Evolutionary conservation across 2,113 vertebrate genomes (phyloP).

Genomic region (Ochotona princeps): DNA sequence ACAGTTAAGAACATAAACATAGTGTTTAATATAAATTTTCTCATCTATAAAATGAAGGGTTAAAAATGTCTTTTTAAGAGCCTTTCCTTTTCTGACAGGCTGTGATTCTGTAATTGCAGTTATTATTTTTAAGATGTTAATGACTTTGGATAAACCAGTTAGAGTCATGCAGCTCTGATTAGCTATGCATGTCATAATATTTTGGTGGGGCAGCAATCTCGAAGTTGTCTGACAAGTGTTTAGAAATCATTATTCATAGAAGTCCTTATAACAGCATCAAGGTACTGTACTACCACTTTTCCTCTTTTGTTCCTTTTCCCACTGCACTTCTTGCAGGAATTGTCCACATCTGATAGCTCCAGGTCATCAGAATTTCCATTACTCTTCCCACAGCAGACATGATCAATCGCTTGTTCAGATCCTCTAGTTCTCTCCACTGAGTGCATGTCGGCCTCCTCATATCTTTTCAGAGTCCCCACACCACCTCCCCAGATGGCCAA

Average conservation of each 20-base stretch:
- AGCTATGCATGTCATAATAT: constrained; percentile 54
- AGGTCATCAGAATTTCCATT: not conserved
- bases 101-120: constrained; percentile 55
- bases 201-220: constrained; percentile 43
- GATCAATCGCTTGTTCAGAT: not conserved
- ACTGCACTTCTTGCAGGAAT: not conserved
- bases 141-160: constrained; percentile 52
- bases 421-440: not conserved
- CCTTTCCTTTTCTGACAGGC: constrained; percentile 25
- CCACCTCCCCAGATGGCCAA: not conserved
- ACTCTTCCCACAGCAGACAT: not conserved
- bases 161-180: constrained; percentile 46
- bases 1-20: constrained; percentile 6
- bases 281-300: not conserved
- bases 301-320: not conserved
- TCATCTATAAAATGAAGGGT: constrained; percentile 19
- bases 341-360: not conserved
- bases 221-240: constrained; percentile 36
- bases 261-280: not conserved
- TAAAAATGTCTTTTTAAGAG: constrained; percentile 41
- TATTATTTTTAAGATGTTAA: constrained; percentile 66
- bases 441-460: not conserved
- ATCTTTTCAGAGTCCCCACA: not conserved
- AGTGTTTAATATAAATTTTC: not conserved
- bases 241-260: constrained; percentile 39